These are phyloP conservation scores for Fulmarus glacialis DNA, from an alignment of 2,113 vertebrate species.

Conservation along the genomic window DNA sequence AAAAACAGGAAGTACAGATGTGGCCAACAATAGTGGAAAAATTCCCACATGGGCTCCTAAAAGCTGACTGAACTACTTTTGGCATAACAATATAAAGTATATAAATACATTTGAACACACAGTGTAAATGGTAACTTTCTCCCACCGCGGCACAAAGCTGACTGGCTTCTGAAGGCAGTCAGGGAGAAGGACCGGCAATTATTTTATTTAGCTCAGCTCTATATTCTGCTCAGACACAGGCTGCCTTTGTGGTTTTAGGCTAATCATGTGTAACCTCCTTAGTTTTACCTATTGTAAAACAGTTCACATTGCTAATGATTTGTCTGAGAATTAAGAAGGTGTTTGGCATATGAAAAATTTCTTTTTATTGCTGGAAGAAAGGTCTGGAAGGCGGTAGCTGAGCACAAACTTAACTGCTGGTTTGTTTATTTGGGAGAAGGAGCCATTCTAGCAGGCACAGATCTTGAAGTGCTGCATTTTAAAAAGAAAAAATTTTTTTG, in stretches of 20 bases:
- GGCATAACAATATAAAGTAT: not conserved
- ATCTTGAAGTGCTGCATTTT: not conserved
- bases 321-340: not conserved
- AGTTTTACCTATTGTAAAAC: slow-evolving; percentile 3
- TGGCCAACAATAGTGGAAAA: not conserved
- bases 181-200: not conserved
- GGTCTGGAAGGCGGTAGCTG: not conserved
- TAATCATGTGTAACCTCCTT: not conserved
- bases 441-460: not conserved
- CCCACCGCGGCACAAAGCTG: not conserved
- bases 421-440: not conserved
- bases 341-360: not conserved
- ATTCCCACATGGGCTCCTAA: not conserved
- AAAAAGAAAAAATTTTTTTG: not conserved
- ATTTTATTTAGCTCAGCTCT: not conserved
- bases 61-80: not conserved
- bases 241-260: slow-evolving; percentile 2
- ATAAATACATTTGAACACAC: not conserved
- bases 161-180: not conserved
- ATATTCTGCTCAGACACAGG: not conserved
- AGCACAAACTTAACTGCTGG: not conserved
- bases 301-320: not conserved
- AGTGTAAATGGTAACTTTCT: not conserved
- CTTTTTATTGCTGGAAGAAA: not conserved
- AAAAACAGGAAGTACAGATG: slow-evolving; percentile 33